Evolutionary conservation across 1,140 invertebrate genomes (phyloP), one percentile per base, ranked within the genome.

Genomic region (Drosophila athabasca): DNA sequence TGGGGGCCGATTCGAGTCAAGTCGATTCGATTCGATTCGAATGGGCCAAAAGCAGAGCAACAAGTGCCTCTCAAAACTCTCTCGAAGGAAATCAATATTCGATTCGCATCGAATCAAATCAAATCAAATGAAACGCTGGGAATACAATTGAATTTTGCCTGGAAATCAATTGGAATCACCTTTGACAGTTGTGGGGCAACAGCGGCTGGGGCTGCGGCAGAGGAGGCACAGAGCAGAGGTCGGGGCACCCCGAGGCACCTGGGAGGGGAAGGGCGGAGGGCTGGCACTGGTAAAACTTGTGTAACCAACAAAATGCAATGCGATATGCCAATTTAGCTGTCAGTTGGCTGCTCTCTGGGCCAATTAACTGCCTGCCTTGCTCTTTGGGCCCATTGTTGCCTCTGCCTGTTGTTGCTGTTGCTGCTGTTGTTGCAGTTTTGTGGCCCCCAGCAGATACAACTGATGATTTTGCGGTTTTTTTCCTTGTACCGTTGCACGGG

Each of bases 271-370:
- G 17, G 17, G 17, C 0, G 17, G 17, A 1, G 17, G 43, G 53
- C 29, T 61, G 60, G 60, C n/a, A n/a, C n/a, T n/a, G 62, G 55
- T 61, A 53, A 78, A 78, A 78, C 60, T 70, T 61, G 62, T 59
- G 66, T 64, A 80, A 72, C 66, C 72, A 76, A 64, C 58, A 81
- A 61, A 85, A 85, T 84, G 82, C 81, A 87, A 85, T 87, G 75
- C 62, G 83, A 85, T 85, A 85, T 87, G 76, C 78, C 82, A 85
- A 85, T 85, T 85, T 85, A 75, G 78, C 82, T 85, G 82, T 85
- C 82, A 85, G 83, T 82, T 88, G 71, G 51, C 75, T 80, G 83
- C 78, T 85, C 83, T 85, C 75, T 78, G 82, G 83, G 82, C 82
- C 82, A 85, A 85, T 85, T 85, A 85, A 82, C 66, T 78, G 51